Percentiles rank a stretch among this genome's conserved stretches.
phyloP scores from a whole-genome alignment of 1,140 invertebrate species.

The Drosophila simulans region DNA sequence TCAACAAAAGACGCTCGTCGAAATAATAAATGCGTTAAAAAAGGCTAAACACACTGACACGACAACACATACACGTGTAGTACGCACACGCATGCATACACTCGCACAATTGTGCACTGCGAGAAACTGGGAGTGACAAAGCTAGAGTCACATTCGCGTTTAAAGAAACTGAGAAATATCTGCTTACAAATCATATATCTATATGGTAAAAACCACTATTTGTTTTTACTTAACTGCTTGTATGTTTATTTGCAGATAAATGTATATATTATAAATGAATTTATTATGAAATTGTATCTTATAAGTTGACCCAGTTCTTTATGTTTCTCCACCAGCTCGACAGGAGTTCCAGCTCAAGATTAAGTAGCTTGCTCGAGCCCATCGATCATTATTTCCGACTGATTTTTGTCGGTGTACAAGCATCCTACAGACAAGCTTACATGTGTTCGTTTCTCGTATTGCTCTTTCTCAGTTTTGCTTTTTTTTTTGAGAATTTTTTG shows the following conservation, averaged over 20 bases:
- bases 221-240: too few species aligned
- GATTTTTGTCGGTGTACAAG: constrained; percentile 12
- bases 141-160: too few species aligned
- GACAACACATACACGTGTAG: constrained; percentile 4
- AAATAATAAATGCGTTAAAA: constrained; percentile 78
- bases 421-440: constrained; percentile 18
- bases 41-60: constrained; percentile 32
- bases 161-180: too few species aligned
- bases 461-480: too few species aligned
- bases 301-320: too few species aligned
- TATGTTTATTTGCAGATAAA: too few species aligned
- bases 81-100: constrained; percentile 18
- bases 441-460: constrained; percentile 5
- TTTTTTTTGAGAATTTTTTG: constrained; percentile 2
- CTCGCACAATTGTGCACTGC: background rate
- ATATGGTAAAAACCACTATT: too few species aligned
- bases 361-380: background rate
- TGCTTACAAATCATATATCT: too few species aligned
- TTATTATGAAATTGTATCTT: too few species aligned
- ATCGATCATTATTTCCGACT: constrained; percentile 4
- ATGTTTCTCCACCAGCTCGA: background rate
- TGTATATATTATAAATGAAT: too few species aligned
- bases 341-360: background rate
- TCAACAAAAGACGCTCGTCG: constrained; percentile 75
- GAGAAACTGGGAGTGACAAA: background rate